Base-by-base conservation (phyloP, 2,888 invertebrate genomes). In the Sesia apiformis region DNA sequence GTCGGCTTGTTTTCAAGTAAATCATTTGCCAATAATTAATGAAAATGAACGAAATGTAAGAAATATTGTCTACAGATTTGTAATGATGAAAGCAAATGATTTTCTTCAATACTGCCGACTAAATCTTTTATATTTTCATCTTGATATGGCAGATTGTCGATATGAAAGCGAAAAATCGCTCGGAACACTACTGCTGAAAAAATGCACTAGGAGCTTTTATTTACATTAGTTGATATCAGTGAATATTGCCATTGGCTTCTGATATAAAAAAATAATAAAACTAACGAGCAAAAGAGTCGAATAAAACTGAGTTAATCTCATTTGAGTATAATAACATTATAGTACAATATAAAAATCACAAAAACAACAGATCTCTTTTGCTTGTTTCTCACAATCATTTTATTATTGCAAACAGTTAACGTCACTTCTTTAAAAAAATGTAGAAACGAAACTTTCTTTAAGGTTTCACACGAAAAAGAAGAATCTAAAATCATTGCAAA, bases 141-240 rank as follows among this genome's bases (percentile, higher is more conserved):
- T 84, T 89, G 92, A 92, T 92, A 92, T 92, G 92, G 92, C 92
- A 91, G 91, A 91, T 91, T 91, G 91, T 91, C 91, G 92, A 92
- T 92, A 92, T 92, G 91, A 91, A 91, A 86, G 80, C 80, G 78
- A 76, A 79, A 72, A 69, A 4, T 69, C 75, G 72, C 77, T 78
- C 77, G 78, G 64, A 74, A 67, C 66, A 66, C 72, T 75, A 81
- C 71, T 75, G 76, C 72, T 68, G 79, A 81, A 76, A 69, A 85
- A 85, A 86, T 84, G 84, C 81, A 80, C 84, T 84, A 84, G 79
- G 67, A 74, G 65, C 74, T 64, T 69, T 70, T 57, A 54, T 52
- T 54, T 54, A 57, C 61, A 63, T 73, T 76, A 67, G 65, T 66
- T 67, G 67, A 69, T 70, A 74, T 63, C 71, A 71, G n/a, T 65